Evolutionary conservation across 1,140 invertebrate species (phyloP), one percentile per base, ranked within the genome.

Genomic region (Chironomus tepperi): DNA sequence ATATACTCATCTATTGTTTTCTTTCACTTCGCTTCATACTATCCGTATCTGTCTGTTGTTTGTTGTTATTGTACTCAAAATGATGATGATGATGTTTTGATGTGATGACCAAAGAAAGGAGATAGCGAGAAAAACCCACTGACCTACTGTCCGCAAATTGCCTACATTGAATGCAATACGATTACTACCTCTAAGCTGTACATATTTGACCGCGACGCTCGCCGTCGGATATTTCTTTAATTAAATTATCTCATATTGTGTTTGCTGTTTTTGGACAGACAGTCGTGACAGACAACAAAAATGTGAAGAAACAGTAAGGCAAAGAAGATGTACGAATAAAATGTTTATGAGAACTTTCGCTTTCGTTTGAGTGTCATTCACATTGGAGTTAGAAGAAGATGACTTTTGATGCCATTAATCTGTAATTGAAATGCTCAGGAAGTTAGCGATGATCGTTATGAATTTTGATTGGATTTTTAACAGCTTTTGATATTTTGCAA

Each of bases 211-310:
- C 16, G 65, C 19, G 65, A 70, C 19, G 65, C 9, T 70, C 19
- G 47, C 65, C 18, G 65, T 21, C 65, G 65, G 65, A 21, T 21
- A 70, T 18, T 70, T 70, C 16, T 70, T 18, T 70, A 70, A 70
- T 70, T 70, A 70, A 70, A 70, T 70, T 70, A 70, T 70, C 65
- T 70, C 65, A 70, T 70, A 15, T 19, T 70, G 16, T 70, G 15
- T 70, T 18, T 57, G n/a, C 47, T 57, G 43, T 57, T 34, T 34
- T n/a, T 57, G 47, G 24, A 34, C 24, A 34, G 24, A 34, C 24
- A n/a, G 47, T 57, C 47, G 47, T 70, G 65, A 21, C 65, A 19
- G 47, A 21, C 18, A 9, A 18, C 7, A 10, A 70, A 19, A 18
- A 70, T 70, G 65, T 21, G 65, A 57, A 10, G n/a, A 10, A 57